Percentiles rank a stretch among this genome's conserved stretches.
phyloP scores from a whole-genome alignment of 2,797 vertebrate genomes.

The Cuniculus paca region DNA sequence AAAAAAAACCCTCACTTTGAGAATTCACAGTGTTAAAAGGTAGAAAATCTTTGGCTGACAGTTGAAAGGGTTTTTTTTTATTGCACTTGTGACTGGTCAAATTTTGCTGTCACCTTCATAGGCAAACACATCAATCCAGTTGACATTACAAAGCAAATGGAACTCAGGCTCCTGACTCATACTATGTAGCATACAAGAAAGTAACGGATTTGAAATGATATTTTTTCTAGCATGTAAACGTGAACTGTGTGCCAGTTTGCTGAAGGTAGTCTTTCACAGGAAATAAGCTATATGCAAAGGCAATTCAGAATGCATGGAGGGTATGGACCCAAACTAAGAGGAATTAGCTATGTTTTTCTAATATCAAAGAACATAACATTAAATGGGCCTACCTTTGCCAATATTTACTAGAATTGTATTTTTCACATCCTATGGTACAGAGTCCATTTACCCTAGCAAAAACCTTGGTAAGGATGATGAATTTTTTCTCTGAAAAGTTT shows the following conservation, averaged over 20 bases:
- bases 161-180: background rate
- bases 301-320: background rate
- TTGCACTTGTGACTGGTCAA: background rate
- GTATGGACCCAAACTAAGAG: background rate
- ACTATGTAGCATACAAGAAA: background rate
- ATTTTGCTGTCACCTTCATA: background rate
- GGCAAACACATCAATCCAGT: background rate
- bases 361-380: background rate
- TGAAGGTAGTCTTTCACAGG: background rate
- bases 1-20: background rate
- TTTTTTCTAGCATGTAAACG: background rate
- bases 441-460: background rate
- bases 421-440: background rate
- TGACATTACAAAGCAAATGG: background rate
- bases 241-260: background rate
- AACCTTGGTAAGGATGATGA: background rate
- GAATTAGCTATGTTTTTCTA: background rate
- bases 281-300: background rate
- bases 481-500: background rate
- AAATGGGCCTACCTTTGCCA: background rate
- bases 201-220: background rate
- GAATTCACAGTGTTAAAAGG: background rate
- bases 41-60: background rate
- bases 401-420: background rate
- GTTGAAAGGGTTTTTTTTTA: background rate